Base-by-base conservation (phyloP, 1,140 invertebrate genomes). In the Maconellicoccus hirsutus region DNA sequence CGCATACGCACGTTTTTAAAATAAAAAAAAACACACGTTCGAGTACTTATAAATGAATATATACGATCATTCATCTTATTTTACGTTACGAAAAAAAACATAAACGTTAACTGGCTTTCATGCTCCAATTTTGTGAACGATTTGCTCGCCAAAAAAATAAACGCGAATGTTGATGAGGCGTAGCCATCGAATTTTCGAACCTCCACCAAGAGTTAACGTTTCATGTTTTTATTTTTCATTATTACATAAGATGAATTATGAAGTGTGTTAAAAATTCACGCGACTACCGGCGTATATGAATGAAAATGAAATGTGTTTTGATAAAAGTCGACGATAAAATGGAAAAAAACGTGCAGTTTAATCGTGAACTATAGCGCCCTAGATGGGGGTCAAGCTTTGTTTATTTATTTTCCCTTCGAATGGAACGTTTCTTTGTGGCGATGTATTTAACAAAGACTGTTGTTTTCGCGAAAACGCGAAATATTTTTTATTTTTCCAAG, bases 321-420 rank as follows among this genome's bases (percentile, higher is more conserved):
- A 52, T 52, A 52, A 52, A 52, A 52, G 42, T 52, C n/a, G 42
- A 52, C 42, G 42, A 52, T 52, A 52, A 52, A n/a, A n/a, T n/a
- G n/a, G n/a, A n/a, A 52, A 52, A 19, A 16, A 52, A 14, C 6
- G 2, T 6, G 6, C 12, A 52, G 12, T 52, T 52, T 52, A 52
- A 52, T 52, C 42, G 42, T 19, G n/a, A 52, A 52, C n/a, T 52
- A 52, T 16, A 52, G 42, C 42, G 42, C 29, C 29, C 29, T 33
- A 33, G 29, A 52, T 19, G 42, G 42, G 12, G 42, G 42, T 52
- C 42, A 19, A 52, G 42, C n/a, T 52, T 52, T 52, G 42, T 52
- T 52, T 52, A 52, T 52, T 52, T 52, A 52, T 52, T 52, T 52
- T 52, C 42, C 12, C 29, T 33, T 33, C 42, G 42, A 14, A 14